A percentile compares a stretch with the other conserved stretches of the same genome.
phyloP scores from a whole-genome alignment of 2,888 invertebrate genomes.

The Enchytraeus crypticus region DNA sequence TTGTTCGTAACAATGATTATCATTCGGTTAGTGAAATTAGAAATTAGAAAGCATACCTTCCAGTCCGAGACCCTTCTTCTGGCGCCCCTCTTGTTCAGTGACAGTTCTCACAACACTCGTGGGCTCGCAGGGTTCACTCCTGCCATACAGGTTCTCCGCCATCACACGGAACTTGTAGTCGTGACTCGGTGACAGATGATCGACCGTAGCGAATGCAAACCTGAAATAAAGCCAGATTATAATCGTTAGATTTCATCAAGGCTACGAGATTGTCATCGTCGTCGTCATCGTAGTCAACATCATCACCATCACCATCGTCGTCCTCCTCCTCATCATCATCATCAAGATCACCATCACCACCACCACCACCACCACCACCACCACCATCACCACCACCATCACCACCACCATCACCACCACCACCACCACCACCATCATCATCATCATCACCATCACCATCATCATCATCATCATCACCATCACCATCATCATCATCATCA shows the following conservation, averaged over 20 bases:
- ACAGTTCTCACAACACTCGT: conserved; percentile 51
- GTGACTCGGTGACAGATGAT: conserved; percentile 77
- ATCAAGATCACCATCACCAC: too few relatives aligned
- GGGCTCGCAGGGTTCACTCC: conserved; percentile 86
- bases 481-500: too few relatives aligned
- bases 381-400: not conserved
- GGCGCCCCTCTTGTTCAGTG: conserved; percentile 35
- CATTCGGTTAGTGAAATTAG: too few relatives aligned
- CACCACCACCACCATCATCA: too few relatives aligned
- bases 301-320: not conserved
- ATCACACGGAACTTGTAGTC: conserved; percentile 94
- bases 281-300: not conserved
- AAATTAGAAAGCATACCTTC: conserved; percentile 15
- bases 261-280: not conserved
- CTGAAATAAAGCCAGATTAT: conserved; percentile 49
- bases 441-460: too few relatives aligned
- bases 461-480: too few relatives aligned
- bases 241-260: too few relatives aligned
- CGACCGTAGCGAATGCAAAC: conserved; percentile 82
- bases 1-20: too few relatives aligned
- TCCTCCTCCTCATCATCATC: too few relatives aligned
- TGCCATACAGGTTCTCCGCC: conserved; percentile 96
- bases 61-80: conserved; percentile 24
- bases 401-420: not conserved
- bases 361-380: not conserved